Base-by-base conservation (phyloP, 2,113 vertebrate genomes). In the Micronisus gabar region DNA sequence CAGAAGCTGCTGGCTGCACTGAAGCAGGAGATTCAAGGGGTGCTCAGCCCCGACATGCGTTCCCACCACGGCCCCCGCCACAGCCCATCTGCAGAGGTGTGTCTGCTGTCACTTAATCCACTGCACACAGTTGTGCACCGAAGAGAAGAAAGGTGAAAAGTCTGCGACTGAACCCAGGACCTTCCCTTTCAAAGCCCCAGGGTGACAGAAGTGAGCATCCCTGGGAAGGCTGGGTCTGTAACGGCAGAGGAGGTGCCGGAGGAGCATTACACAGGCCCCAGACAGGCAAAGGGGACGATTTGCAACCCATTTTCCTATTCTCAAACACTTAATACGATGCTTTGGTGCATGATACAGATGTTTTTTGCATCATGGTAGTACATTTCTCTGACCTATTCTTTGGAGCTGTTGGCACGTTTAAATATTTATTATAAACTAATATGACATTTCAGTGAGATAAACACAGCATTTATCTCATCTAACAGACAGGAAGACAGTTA, bases 361-460 rank as follows among this genome's bases (percentile, higher is more conserved):
- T 9, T 36, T 75, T 65, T 68, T 87, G 20, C 45, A 93, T 55
- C 66, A 80, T 3, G 20, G 74, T 50, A 63, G 80, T 58, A 65
- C 50, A 71, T 50, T 14, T 62, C n/a, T 94, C 62, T 6, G 13
- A 92, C 23, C 67, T 74, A 34, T 23, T 43, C 17, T 78, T 71
- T 1, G 7, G 34, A 43, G 26, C 45, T 89, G 18, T 62, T 80
- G 90, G 11, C 58, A 61, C 25, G 2, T 81, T 95, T 81, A 96
- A 97, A 85, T 95, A 95, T 90, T 80, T 96, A 94, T 91, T 96
- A 84, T 92, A 84, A 75, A 92, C 13, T 65, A 91, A 40, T 67
- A 56, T 74, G 67, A 71, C 61, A 66, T 75, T 95, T 94, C 52
- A 95, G 7, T 38, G 55, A 55, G 70, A 88, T 90, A 97, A 97